Base-by-base conservation (phyloP, 1,140 invertebrate genomes). In the Elymnias hypermnestra region DNA sequence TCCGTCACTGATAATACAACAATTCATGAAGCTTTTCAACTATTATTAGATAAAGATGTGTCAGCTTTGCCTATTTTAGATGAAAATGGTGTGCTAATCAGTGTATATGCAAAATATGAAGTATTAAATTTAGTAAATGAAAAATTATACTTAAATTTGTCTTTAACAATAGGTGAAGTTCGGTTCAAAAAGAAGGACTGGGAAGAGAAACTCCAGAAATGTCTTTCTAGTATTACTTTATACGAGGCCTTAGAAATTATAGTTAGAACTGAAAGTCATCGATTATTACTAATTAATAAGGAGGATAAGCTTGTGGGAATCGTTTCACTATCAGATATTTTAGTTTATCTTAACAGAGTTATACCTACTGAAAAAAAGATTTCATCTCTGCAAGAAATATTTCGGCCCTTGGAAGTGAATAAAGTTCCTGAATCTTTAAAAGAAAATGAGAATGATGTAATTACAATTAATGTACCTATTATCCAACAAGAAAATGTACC, bases 241-340 rank as follows among this genome's bases (percentile, higher is more conserved):
- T 85, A 85, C 38, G 82, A 85, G 82, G 82, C 82, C 78, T 85
- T 85, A 81, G 82, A 85, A 85, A 72, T 85, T 67, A 85, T 85
- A 63, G 82, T 85, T 63, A 85, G 82, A 82, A 85, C 82, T 65
- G 82, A 83, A 65, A 85, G 82, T 78, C 82, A 85, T 85, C 78
- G 82, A 82, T 66, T 85, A 68, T 71, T 85, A 51, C 69, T 85
- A 79, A 75, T 83, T 17, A 79, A 78, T 82, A 83, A 70, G 65
- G 78, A 85, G 53, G 61, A 79, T 65, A 83, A 75, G 58, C 67
- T 85, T 41, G 60, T 76, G 44, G 82, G 78, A 31, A 78, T 85
- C 51, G 78, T 85, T 65, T 85, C 82, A 33, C 47, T 85, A 10
- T 85, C 82, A 41, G 82, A 85, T 72, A 83, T 85, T 63, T 72